These are phyloP conservation scores for Coracopsis vasa DNA, from an alignment of 2,113 vertebrate genomes.

Conservation along the genomic window DNA sequence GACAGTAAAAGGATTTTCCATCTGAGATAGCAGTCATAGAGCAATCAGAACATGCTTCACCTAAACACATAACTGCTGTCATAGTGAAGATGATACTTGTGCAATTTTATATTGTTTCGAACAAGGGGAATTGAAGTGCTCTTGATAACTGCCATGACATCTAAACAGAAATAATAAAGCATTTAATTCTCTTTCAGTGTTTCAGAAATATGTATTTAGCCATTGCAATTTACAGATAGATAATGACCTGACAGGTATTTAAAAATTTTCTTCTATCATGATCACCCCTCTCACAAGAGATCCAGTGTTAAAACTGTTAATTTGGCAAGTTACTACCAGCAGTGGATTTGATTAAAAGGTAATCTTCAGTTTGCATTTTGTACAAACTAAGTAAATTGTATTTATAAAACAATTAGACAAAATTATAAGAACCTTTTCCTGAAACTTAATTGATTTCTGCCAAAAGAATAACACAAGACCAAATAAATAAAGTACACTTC, in stretches of 20 bases:
- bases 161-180: neutral
- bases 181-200: neutral
- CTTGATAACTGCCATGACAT: neutral
- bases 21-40: neutral
- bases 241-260: neutral
- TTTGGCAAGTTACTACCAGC: neutral
- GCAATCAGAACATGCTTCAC: neutral
- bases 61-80: neutral
- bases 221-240: neutral
- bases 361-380: neutral
- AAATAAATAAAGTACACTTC: neutral
- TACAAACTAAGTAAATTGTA: neutral
- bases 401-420: neutral
- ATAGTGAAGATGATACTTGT: neutral
- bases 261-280: neutral
- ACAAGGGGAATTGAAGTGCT: neutral
- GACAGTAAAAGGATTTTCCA: neutral
- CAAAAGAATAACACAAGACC: neutral
- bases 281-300: accelerated
- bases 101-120: neutral
- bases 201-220: neutral
- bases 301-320: neutral
- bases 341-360: neutral
- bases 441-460: neutral
- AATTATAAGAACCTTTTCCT: neutral